These are phyloP conservation scores for Carlito syrichta DNA, from an alignment of 2,113 vertebrate species.

Conservation along the genomic window DNA sequence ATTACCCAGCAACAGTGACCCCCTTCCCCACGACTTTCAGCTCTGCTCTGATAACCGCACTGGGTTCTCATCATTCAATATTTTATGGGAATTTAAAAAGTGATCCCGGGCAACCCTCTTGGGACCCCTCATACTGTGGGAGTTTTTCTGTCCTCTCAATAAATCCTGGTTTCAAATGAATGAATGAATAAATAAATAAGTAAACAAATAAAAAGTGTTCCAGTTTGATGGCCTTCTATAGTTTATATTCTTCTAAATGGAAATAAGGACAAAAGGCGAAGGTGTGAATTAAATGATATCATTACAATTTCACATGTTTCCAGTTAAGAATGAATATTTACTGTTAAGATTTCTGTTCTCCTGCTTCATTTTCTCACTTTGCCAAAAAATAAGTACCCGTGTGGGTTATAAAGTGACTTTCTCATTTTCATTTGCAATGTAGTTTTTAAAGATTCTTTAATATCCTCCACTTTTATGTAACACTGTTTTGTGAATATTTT, in stretches of 20 bases:
- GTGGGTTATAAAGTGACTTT: neutral
- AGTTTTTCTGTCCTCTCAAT: too few species aligned
- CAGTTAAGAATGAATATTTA: constrained; percentile 39
- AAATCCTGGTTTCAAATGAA: too few species aligned
- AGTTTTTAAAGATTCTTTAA: neutral
- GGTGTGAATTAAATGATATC: neutral
- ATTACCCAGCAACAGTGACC: neutral
- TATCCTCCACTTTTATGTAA: neutral
- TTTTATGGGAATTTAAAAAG: constrained; percentile 51
- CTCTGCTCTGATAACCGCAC: neutral
- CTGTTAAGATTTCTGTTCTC: constrained; percentile 1
- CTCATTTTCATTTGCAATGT: neutral
- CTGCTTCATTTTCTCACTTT: constrained; percentile 26
- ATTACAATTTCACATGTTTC: constrained; percentile 43
- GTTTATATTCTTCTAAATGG: constrained; percentile 52
- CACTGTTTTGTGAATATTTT: neutral
- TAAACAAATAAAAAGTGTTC: constrained; percentile 57
- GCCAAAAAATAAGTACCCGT: neutral
- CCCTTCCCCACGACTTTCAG: fast-evolving
- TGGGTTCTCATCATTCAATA: neutral
- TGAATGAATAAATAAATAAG: too few species aligned
- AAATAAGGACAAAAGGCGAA: constrained; percentile 50
- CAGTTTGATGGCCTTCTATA: constrained; percentile 58
- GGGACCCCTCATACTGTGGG: too few species aligned
- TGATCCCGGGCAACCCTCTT: too few species aligned